Evolutionary conservation across 2,113 vertebrate species (phyloP).

Genomic region (Vidua macroura): DNA sequence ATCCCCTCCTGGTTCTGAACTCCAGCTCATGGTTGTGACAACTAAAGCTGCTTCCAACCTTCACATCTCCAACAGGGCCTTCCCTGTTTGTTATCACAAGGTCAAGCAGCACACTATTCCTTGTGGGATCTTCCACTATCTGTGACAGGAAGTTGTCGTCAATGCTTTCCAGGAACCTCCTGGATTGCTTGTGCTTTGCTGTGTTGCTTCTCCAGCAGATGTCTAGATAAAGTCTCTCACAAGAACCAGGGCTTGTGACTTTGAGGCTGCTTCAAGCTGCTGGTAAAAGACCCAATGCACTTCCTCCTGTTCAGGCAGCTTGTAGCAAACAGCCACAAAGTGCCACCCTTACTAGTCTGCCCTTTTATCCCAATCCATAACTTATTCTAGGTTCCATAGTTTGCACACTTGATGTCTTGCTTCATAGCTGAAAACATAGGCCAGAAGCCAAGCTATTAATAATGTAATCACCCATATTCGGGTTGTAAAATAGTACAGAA

Average conservation of each 20-base stretch:
- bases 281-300: not conserved
- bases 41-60: not conserved
- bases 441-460: not conserved
- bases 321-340: not conserved
- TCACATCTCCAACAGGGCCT: not conserved
- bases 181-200: not conserved
- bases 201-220: not conserved
- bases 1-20: not conserved
- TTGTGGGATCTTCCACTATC: not conserved
- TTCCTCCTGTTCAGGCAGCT: not conserved
- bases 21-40: not conserved
- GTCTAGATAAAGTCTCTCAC: not conserved
- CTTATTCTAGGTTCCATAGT: not conserved
- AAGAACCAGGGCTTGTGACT: not conserved
- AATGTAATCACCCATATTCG: not conserved
- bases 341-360: not conserved
- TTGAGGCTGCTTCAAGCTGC: not conserved
- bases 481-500: not conserved
- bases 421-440: not conserved
- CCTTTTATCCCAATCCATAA: not conserved
- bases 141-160: not conserved
- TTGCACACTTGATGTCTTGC: not conserved
- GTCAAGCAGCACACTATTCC: not conserved
- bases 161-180: not conserved
- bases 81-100: not conserved